These are phyloP conservation scores for Oligia strigilis DNA, from an alignment of 2,888 invertebrate genomes.

Conservation along the genomic window DNA sequence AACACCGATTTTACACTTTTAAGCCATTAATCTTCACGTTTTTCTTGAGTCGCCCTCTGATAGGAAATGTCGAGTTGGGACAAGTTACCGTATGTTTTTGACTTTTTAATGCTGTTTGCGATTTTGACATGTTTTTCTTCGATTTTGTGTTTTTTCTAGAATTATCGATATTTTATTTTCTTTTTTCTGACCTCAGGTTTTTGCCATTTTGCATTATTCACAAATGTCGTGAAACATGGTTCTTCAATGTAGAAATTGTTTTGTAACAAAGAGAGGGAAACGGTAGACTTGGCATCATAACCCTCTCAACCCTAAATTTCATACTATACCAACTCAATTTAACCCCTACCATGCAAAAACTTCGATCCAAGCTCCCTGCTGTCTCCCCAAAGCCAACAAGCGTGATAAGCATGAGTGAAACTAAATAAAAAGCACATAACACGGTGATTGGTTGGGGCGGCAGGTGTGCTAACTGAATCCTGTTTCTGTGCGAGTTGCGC, in stretches of 20 bases:
- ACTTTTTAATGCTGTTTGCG: conserved; percentile 38
- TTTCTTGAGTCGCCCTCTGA: conserved; percentile 34
- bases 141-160: conserved; percentile 33
- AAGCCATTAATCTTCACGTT: conserved; percentile 40
- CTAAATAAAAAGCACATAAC: conserved; percentile 55
- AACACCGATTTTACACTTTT: conserved; percentile 44
- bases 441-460: conserved; percentile 56
- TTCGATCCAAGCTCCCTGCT: conserved; percentile 10
- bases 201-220: conserved; percentile 2
- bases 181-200: background rate
- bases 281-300: background rate
- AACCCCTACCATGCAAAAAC: background rate
- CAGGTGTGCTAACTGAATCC: conserved; percentile 66
- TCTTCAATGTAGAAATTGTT: background rate
- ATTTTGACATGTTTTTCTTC: conserved; percentile 33
- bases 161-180: background rate
- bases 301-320: background rate
- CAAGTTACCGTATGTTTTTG: conserved; percentile 33
- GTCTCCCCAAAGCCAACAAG: conserved; percentile 8
- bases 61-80: conserved; percentile 43
- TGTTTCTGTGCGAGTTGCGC: conserved; percentile 61
- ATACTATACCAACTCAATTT: background rate
- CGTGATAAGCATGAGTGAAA: conserved; percentile 56
- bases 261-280: background rate
- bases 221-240: background rate